Conservation (phyloP, 2,797 vertebrate species). For the Crax fasciolata region DNA sequence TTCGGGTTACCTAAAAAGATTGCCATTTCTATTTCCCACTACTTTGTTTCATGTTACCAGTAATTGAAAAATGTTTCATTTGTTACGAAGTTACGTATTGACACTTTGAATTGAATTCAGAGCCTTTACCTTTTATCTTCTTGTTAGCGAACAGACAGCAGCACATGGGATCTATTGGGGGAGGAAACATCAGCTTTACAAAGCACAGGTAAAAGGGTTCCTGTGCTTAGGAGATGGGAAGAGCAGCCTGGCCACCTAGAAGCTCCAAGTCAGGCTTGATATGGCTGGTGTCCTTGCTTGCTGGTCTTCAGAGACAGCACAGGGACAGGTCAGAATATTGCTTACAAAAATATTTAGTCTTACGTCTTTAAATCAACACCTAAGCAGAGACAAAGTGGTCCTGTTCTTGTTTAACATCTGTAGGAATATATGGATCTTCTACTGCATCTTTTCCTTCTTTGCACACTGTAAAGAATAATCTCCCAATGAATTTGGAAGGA, state of each 20-base stretch:
- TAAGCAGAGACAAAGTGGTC: no score
- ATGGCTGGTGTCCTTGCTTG: not conserved
- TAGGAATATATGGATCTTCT: not conserved
- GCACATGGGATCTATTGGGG: not conserved
- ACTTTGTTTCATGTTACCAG: constrained; percentile 83
- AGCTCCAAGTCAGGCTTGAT: not conserved
- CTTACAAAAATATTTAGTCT: not conserved
- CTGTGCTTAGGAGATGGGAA: not conserved
- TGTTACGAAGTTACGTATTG: constrained; percentile 80
- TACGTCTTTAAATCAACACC: not conserved
- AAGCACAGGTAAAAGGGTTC: not conserved
- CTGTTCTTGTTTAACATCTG: not conserved
- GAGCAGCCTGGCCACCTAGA: not conserved
- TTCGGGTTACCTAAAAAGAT: constrained; percentile 81
- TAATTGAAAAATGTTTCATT: constrained; percentile 84
- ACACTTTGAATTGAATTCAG: constrained; percentile 78
- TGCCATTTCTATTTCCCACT: constrained; percentile 81
- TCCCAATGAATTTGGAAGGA: not conserved
- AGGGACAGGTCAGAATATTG: not conserved
- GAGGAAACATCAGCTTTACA: not conserved
- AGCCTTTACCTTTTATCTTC: constrained; percentile 76
- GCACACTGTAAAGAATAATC: not conserved
- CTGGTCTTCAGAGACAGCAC: not conserved
- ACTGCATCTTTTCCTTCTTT: not conserved
- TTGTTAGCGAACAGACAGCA: constrained; percentile 49